Evolutionary conservation across 2,797 vertebrate species (phyloP).

Genomic region (Cephalopachus bancanus): DNA sequence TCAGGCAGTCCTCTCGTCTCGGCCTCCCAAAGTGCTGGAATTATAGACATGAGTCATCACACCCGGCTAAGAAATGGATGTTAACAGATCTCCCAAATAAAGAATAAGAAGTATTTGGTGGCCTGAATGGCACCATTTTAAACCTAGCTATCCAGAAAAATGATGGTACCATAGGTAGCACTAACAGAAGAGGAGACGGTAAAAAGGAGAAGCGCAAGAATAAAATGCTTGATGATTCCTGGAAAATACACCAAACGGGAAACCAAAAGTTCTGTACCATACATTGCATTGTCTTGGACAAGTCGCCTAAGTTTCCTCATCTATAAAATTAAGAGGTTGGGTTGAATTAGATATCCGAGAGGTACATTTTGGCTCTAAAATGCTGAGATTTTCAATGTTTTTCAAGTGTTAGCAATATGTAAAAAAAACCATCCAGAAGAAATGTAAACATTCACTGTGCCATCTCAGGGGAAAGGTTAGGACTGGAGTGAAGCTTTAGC

Average conservation of each 20-base stretch:
- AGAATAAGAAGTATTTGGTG: constrained; percentile 48
- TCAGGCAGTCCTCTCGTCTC: no score
- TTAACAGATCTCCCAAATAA: constrained; percentile 52
- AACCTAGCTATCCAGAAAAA: constrained; percentile 38
- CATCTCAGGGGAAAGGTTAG: neutral
- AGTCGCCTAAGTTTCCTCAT: neutral
- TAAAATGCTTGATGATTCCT: constrained; percentile 16
- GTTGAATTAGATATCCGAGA: constrained; percentile 40
- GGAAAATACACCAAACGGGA: neutral
- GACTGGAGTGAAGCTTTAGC: neutral
- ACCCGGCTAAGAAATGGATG: constrained; percentile 6
- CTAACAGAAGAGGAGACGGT: neutral
- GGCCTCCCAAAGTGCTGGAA: no score
- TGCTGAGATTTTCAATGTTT: neutral
- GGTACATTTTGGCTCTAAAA: constrained; percentile 31
- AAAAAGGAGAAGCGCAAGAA: neutral
- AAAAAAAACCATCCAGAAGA: constrained; percentile 24
- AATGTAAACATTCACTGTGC: neutral
- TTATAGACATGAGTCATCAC: no score
- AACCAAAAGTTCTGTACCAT: constrained; percentile 1
- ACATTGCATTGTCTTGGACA: neutral
- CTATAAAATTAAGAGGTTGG: neutral
- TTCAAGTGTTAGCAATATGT: constrained; percentile 43
- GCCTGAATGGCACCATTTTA: constrained; percentile 28
- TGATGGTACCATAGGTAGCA: neutral